A percentile compares a stretch with the other conserved stretches of the same genome.
phyloP scores from a whole-genome alignment of 1,140 invertebrate genomes.

The Nasonia giraulti region DNA sequence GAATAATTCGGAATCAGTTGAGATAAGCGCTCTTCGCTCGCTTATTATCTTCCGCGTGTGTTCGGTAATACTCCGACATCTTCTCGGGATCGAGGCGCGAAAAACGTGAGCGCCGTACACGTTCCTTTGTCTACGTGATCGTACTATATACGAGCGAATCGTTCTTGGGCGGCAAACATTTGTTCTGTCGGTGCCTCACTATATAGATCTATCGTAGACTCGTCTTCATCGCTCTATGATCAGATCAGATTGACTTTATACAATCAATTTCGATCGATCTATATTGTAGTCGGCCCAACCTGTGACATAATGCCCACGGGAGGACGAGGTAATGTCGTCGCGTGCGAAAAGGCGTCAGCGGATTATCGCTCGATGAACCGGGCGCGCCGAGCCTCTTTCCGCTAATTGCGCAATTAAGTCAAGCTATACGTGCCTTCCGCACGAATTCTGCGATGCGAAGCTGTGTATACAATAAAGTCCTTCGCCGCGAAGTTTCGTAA shows the following conservation, averaged over 20 bases:
- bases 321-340: background rate
- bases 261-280: too few relatives aligned
- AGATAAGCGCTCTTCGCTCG: background rate
- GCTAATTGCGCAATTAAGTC: background rate
- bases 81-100: conserved; percentile 2
- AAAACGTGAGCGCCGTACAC: background rate
- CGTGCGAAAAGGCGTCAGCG: background rate
- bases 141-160: background rate
- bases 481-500: background rate
- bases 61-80: conserved; percentile 14
- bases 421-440: background rate
- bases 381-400: background rate
- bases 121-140: background rate
- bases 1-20: conserved; percentile 2
- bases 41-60: background rate
- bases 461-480: background rate
- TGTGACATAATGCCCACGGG: background rate
- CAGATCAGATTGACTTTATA: background rate
- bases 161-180: too few relatives aligned
- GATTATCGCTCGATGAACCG: conserved; percentile 38
- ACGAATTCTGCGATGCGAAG: background rate
- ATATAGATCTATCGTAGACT: too few relatives aligned
- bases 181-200: background rate
- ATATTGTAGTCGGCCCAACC: too few relatives aligned
- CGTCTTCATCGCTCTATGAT: background rate